Evolutionary conservation across 1,140 invertebrate genomes (phyloP), one percentile per base, ranked within the genome.

Genomic region (Drosophila oshimai): DNA sequence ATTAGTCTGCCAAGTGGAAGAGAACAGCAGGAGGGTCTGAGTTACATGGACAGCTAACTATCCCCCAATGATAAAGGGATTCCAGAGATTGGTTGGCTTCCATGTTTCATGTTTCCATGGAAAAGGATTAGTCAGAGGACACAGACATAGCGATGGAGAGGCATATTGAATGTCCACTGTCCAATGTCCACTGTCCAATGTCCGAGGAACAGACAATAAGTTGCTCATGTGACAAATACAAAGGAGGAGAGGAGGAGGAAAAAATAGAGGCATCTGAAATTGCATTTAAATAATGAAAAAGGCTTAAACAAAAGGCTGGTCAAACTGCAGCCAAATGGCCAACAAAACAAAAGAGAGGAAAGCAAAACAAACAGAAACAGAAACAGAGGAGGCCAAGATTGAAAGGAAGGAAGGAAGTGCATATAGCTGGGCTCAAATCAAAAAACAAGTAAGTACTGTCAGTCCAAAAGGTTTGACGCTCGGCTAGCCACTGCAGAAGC

Each of bases 281-380:
- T 80, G 76, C 76, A 80, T 81, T 80, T 80, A 81, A 80, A 80
- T 81, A 80, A 80, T 80, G 77, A 54, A 70, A 69, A 80, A 71
- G 65, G 49, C 51, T 70, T 44, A 65, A 46, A 71, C 71, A 80
- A 80, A 65, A 67, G 58, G 53, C 44, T 10, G 36, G 49, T 46
- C 50, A 61, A 70, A 24, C 37, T 67, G 26, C 41, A 70, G 54
- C 29, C 51, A 71, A 71, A 60, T 60, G 53, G 26, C 64, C 55
- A 62, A 37, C 26, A 39, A 50, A 36, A 64, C 15, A 36, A 34
- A 33, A 15, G 29, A 51, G 57, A 5, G 17, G 22, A 10, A 28
- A 33, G 33, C 20, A 12, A 2, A 17, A 10, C 18, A 10, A 33
- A n/a, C 12, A 42, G 3, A 22, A 7, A 1, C 9, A 15, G 1